Conservation (phyloP, 2,888 invertebrate species). For the Meghimatium bilineatum region DNA sequence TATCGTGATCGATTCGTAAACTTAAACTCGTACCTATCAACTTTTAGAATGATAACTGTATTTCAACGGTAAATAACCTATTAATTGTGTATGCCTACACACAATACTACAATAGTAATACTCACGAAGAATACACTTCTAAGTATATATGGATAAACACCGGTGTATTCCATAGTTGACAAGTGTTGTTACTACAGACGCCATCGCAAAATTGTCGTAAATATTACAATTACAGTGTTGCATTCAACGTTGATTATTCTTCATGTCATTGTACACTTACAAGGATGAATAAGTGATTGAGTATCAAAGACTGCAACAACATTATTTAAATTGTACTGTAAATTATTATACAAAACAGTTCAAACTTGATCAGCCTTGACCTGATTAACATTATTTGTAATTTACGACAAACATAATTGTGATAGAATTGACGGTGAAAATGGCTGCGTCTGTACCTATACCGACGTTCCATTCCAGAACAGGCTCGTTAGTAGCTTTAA, state of each 20-base stretch:
- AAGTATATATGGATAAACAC: no score
- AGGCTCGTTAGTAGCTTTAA: conserved; percentile 89
- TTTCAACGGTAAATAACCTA: no score
- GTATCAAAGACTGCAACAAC: background rate
- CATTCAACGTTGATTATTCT: background rate
- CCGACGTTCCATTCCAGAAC: conserved; percentile 80
- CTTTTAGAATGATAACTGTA: no score
- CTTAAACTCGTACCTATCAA: no score
- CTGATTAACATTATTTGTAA: conserved; percentile 27
- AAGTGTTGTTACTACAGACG: conserved; percentile 23
- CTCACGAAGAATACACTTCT: no score
- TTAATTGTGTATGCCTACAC: no score
- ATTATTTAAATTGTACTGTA: background rate
- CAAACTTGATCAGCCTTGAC: background rate
- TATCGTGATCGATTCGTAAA: no score
- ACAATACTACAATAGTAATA: no score
- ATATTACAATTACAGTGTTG: background rate
- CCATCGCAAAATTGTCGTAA: background rate
- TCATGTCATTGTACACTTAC: background rate
- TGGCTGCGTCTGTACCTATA: conserved; percentile 50
- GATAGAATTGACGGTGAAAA: conserved; percentile 8
- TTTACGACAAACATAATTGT: conserved; percentile 11
- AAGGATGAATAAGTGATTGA: background rate
- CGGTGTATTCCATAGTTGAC: no score
- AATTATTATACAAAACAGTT: background rate